Conservation (phyloP, 2,113 vertebrate species). For the Microtus ochrogaster region DNA sequence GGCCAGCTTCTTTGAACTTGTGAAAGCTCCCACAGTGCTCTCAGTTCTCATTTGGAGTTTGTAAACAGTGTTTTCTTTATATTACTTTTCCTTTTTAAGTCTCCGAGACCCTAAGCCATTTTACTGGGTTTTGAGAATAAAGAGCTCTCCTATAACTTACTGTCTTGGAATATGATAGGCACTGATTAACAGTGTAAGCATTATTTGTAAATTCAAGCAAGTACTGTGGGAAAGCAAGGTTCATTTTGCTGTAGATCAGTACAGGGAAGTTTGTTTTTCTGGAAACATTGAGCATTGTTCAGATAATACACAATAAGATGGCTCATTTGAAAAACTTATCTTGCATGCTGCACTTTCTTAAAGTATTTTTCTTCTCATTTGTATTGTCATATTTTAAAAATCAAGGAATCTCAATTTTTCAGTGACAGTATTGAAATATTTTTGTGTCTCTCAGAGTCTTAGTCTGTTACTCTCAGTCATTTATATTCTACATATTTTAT, state of each 20-base stretch:
- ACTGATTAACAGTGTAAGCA: background rate
- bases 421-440: background rate
- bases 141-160: background rate
- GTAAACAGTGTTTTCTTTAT: slow-evolving; percentile 26
- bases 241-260: background rate
- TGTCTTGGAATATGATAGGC: background rate
- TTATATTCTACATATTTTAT: background rate
- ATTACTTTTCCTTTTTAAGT: slow-evolving; percentile 11
- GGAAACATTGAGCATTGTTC: background rate
- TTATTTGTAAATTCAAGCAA: background rate
- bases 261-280: slow-evolving; percentile 34
- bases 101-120: background rate
- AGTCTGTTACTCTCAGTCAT: background rate
- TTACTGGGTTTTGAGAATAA: background rate
- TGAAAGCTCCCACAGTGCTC: slow-evolving; percentile 4
- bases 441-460: background rate
- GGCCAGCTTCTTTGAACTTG: background rate
- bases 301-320: background rate
- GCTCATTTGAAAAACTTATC: slow-evolving; percentile 11
- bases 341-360: background rate
- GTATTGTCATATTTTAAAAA: slow-evolving; percentile 50
- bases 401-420: slow-evolving; percentile 47
- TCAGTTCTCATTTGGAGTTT: background rate
- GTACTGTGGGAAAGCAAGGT: background rate
- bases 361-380: slow-evolving; percentile 34